Base-by-base conservation (phyloP, 2,797 vertebrate genomes). In the Hemitrygon akajei region DNA sequence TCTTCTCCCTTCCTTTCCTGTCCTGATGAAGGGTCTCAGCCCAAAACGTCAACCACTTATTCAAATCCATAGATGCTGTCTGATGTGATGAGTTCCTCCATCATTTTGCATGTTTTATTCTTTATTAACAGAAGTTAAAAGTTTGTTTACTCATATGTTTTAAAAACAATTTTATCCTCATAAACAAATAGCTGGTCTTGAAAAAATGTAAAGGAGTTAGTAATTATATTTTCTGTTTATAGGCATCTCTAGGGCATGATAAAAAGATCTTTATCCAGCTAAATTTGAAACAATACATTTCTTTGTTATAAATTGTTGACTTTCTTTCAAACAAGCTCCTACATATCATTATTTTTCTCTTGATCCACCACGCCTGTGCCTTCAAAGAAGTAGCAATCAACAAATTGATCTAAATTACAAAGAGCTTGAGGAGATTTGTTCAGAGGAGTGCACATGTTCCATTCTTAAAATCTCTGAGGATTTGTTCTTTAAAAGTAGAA, bases 321-420 rank as follows among this genome's bases (percentile, higher is more conserved):
- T 58, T n/a, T 93, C 73, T 76, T 93, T 76, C 73, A 58, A 93
- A 56, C 40, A 7, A 93, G 37, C 71, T 92, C 71, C 14, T 14
- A 25, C 73, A 92, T 56, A 56, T 75, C 22, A 40, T 71, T 75
- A 12, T 75, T 93, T 56, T 75, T 30, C 69, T 76, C 73, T 93
- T 73, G 91, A 93, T 76, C 71, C 91, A 40, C 40, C 73, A 75
- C 11, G 27, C 14, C 47, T 58, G 37, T 58, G 22, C 40, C 25
- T 93, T 76, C 69, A 93, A 93, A 93, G 91, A 47, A 12, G 30
- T 76, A 76, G 91, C 40, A 47, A 76, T 76, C 73, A 76, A 58
- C 71, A 93, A 93, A 93, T 75, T 92, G 69, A 75, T 73, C 69
- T 92, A 47, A 92, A 92, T 93, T 93, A 76, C 71, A 93, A 76